Evolutionary conservation across 1,140 invertebrate genomes (phyloP), one percentile per base, ranked within the genome.

Genomic region (Thaumatotibia leucotreta): DNA sequence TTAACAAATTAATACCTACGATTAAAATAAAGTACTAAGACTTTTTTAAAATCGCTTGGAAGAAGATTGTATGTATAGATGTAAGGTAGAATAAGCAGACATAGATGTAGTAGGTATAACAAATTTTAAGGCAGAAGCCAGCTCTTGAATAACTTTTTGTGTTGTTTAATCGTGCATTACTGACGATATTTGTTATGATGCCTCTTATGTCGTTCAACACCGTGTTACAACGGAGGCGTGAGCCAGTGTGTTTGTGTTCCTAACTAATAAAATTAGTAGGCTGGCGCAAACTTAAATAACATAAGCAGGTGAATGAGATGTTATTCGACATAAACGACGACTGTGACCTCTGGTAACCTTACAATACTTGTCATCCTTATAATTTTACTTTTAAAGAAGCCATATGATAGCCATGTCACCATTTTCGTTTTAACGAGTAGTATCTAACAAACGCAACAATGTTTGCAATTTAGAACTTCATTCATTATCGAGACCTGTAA

Each of bases 1-100:
- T 90, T 91, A 91, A 91, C 88, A 89, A 91, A 91, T 91, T 91
- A 89, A 85, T 88, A 83, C 83, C 86, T 87, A 89, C 76, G 82
- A 84, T 84, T 82, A 81, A 58, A 58, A 58, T 54, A 58, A 87
- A 87, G 79, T 89, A 89, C 84, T 87, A 88, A 87, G 83, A 88
- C 81, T 87, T 90, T 89, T 86, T 86, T 83, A 77, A 80, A 85
- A 86, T 89, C 76, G 88, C 86, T 90, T 88, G 82, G 79, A 84
- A 84, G 88, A 85, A 84, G 76, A 82, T 74, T 68, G 85, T 89
- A 89, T 91, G 88, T 90, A 90, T 89, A 90, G 86, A 69, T 81
- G 82, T 86, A 90, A 88, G 84, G 83, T 79, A 80, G 81, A 84
- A 86, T 82, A 69, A 65, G 86, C 84, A 84, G 80, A 82, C 77